A percentile compares a stretch with the other conserved stretches of the same genome.
phyloP scores from a whole-genome alignment of 2,888 invertebrate genomes.

The Standfussiana lucernea region DNA sequence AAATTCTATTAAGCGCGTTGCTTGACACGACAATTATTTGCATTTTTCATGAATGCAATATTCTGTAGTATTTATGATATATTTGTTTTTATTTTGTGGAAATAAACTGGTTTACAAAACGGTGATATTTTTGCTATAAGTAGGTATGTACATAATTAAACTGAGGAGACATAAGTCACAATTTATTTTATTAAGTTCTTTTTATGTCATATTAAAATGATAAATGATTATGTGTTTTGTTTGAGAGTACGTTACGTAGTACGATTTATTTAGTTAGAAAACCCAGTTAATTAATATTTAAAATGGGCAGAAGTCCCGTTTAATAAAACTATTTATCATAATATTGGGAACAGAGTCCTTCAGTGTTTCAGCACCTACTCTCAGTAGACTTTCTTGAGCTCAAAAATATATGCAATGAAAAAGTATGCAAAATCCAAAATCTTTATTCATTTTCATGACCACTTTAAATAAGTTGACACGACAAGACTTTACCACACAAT shows the following conservation, averaged over 20 bases:
- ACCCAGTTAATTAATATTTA: background rate
- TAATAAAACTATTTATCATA: background rate
- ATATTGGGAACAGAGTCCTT: background rate
- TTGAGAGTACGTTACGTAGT: too few relatives aligned
- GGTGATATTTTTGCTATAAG: too few relatives aligned
- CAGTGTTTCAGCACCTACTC: background rate
- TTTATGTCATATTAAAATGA: background rate
- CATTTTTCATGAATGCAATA: constrained; percentile 13
- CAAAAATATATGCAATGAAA: background rate
- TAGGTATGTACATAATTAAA: too few relatives aligned
- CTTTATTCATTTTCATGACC: background rate
- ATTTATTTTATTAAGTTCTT: background rate
- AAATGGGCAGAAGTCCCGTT: background rate
- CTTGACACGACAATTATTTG: constrained; percentile 5
- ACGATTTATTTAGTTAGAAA: background rate
- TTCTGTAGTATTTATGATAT: background rate
- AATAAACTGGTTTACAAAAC: background rate
- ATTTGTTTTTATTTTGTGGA: background rate
- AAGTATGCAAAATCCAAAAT: background rate
- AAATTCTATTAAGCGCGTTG: too few relatives aligned
- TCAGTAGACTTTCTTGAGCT: background rate
- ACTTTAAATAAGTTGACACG: background rate
- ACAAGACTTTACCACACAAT: background rate
- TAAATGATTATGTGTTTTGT: background rate
- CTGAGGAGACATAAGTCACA: background rate